Evolutionary conservation across 2,113 vertebrate species (phyloP).

Genomic region (Halichoeres trimaculatus): DNA sequence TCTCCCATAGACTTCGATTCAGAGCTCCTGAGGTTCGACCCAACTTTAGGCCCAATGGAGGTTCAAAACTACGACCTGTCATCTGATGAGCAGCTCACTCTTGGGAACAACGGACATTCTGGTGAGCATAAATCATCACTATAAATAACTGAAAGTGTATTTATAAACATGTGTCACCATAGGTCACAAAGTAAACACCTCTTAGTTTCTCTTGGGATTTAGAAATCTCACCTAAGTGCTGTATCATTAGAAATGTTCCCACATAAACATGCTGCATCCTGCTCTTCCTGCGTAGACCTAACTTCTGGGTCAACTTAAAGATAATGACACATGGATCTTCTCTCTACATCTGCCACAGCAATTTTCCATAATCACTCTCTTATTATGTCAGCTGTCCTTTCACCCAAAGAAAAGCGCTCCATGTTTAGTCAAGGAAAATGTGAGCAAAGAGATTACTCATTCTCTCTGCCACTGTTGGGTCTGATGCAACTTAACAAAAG

Average conservation of each 20-base stretch:
- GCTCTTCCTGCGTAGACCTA: conserved; percentile 5
- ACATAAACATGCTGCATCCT: conserved; percentile 28
- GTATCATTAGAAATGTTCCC: conserved; percentile 35
- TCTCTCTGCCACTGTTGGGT: conserved; percentile 12
- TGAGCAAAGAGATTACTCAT: conserved; percentile 45
- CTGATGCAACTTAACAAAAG: conserved; percentile 26
- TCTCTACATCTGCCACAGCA: conserved; percentile 61
- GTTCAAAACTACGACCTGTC: conserved; percentile 89
- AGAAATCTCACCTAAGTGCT: conserved; percentile 15
- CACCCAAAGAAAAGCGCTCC: conserved; percentile 31
- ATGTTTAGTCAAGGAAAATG: conserved; percentile 43
- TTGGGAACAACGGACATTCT: conserved; percentile 94
- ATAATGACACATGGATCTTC: conserved; percentile 71
- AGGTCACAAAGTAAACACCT: background rate
- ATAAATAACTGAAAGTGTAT: background rate
- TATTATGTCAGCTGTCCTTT: conserved; percentile 71
- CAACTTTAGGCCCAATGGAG: conserved; percentile 85
- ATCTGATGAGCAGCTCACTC: conserved; percentile 82
- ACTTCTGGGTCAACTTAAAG: conserved; percentile 61
- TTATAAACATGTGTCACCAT: background rate
- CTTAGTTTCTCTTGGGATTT: conserved; percentile 7
- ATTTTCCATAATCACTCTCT: conserved; percentile 76
- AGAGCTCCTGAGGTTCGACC: conserved; percentile 88
- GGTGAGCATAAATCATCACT: conserved; percentile 79
- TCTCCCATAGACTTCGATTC: conserved; percentile 92